phyloP scores from a whole-genome alignment of 2,797 vertebrate genomes.

The Prunella strophiata region DNA sequence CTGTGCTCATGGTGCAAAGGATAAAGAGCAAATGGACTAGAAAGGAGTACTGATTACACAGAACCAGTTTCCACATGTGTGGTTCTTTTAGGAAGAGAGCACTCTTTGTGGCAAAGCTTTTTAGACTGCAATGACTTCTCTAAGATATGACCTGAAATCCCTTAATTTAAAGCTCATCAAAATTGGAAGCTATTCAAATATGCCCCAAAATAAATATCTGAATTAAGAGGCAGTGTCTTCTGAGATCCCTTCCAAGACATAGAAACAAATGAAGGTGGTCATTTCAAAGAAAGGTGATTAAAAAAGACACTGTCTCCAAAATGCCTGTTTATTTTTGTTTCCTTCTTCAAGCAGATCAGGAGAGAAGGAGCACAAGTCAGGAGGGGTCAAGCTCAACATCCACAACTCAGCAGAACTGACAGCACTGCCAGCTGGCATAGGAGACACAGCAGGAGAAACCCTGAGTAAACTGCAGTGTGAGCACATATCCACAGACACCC shows the following conservation, averaged over 20 bases:
- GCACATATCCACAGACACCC: neutral
- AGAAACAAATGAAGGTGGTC: neutral
- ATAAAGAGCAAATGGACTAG: neutral
- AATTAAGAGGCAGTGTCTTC: neutral
- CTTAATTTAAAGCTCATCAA: neutral
- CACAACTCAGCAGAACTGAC: neutral
- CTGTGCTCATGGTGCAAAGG: neutral
- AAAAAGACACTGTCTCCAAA: neutral
- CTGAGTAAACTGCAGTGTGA: neutral
- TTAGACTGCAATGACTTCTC: neutral
- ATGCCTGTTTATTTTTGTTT: neutral
- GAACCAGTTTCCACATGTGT: neutral
- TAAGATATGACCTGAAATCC: neutral
- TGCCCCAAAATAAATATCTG: neutral
- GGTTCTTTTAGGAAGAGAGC: neutral
- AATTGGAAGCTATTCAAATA: neutral
- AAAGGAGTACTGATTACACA: neutral
- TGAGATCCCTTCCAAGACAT: neutral
- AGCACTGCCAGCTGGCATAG: neutral
- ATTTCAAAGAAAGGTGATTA: neutral
- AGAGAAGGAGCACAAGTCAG: neutral
- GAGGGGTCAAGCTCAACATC: neutral
- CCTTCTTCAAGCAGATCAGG: neutral
- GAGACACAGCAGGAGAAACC: neutral
- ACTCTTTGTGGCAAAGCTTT: neutral